Conservation (phyloP, 2,888 invertebrate genomes). For the Acleris cristana region DNA sequence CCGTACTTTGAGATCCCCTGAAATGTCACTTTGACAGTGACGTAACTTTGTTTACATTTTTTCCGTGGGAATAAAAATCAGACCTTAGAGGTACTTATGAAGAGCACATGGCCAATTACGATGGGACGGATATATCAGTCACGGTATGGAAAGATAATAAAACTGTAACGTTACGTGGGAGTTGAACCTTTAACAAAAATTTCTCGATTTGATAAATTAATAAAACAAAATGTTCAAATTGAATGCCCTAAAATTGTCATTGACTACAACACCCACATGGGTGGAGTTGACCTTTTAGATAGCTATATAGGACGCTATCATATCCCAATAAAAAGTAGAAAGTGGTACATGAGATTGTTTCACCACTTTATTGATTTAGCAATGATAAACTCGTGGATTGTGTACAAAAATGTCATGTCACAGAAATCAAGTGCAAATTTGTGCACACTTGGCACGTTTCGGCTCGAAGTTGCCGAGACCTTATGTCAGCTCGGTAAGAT, state of each 20-base stretch:
- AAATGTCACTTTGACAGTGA: too few relatives aligned
- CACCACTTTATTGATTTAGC: slow-evolving; percentile 9
- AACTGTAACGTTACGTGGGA: slow-evolving; percentile 1
- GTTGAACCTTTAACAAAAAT: slow-evolving; percentile 2
- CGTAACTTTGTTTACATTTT: too few relatives aligned
- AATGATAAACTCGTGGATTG: slow-evolving; percentile 6
- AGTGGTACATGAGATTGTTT: slow-evolving; percentile 8
- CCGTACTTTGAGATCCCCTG: too few relatives aligned
- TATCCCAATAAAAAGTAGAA: slow-evolving; percentile 5
- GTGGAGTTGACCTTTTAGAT: slow-evolving; percentile 3
- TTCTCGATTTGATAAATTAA: background rate
- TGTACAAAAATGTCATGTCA: slow-evolving; percentile 4
- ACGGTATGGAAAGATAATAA: slow-evolving; percentile 2
- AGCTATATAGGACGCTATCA: slow-evolving; percentile 9
- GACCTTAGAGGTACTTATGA: slow-evolving; percentile 5
- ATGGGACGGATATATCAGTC: slow-evolving; percentile 5
- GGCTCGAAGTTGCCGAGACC: too few relatives aligned
- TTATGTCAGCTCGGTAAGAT: too few relatives aligned
- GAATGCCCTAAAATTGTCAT: slow-evolving; percentile 10
- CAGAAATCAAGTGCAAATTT: slow-evolving; percentile 1
- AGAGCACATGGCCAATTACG: slow-evolving; percentile 4
- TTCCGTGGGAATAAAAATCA: too few relatives aligned
- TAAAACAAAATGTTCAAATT: slow-evolving; percentile 7
- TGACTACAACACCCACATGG: background rate
- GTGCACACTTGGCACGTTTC: too few relatives aligned